Conservation (phyloP, 92 coral and sea anemone genomes). For the Paramuricea clavata region DNA sequence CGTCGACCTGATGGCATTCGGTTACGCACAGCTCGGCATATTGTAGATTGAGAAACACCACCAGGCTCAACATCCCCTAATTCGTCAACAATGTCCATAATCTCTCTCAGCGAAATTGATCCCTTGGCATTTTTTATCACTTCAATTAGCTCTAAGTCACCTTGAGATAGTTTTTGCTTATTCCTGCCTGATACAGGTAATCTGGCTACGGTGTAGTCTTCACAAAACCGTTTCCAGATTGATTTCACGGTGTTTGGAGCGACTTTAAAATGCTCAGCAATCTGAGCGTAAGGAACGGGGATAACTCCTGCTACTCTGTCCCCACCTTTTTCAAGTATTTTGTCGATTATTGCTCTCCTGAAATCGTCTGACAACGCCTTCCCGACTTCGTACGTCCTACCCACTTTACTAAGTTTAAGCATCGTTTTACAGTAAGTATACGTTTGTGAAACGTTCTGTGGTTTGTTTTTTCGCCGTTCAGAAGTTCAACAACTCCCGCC, state of each 20-base stretch:
- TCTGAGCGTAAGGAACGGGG: not conserved
- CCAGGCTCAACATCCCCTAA: not conserved
- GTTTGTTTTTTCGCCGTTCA: no score
- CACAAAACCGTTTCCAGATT: conserved; percentile 29
- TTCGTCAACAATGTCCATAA: not conserved
- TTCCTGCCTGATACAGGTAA: no score
- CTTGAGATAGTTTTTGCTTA: no score
- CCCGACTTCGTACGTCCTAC: conserved; percentile 8
- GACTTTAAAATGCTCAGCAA: not conserved
- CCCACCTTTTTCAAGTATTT: conserved; percentile 15
- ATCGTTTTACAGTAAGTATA: not conserved
- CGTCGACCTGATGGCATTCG: not conserved
- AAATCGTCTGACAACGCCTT: conserved; percentile 6
- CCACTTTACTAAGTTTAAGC: not conserved
- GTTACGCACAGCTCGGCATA: not conserved
- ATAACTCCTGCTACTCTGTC: not conserved
- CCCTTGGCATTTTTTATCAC: not conserved
- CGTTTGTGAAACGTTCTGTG: no score
- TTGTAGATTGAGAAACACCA: not conserved
- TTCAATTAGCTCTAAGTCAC: not conserved
- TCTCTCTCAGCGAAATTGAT: not conserved
- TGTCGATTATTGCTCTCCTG: conserved; percentile 11
- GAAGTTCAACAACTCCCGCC: no score
- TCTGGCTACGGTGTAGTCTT: not conserved
- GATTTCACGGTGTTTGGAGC: not conserved